Evolutionary conservation across 2,797 vertebrate genomes (phyloP).

Genomic region (Malacoctenus gilli): DNA sequence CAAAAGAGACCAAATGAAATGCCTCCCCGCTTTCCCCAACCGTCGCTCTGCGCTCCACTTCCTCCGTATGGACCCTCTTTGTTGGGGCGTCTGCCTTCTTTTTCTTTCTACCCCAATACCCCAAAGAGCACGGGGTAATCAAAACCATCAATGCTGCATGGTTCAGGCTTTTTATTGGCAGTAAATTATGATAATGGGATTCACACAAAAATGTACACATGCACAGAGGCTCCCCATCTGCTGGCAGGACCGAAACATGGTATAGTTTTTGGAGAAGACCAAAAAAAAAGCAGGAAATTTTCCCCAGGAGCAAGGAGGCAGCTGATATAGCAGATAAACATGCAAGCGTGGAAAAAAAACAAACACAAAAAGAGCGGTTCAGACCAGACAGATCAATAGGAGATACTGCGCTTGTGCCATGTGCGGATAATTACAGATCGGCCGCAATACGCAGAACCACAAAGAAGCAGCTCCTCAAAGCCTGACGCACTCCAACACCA

Average conservation of each 20-base stretch:
- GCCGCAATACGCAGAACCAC: slow-evolving; percentile 58
- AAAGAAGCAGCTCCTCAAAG: slow-evolving; percentile 66
- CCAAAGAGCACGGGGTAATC: slow-evolving; percentile 79
- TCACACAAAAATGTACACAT: slow-evolving; percentile 66
- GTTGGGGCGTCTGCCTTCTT: slow-evolving; percentile 50
- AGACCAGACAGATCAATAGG: slow-evolving; percentile 46
- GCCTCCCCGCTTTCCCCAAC: slow-evolving; percentile 60
- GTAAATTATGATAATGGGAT: slow-evolving; percentile 81
- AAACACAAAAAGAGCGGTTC: slow-evolving; percentile 33
- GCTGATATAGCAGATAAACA: slow-evolving; percentile 65
- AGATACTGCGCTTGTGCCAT: slow-evolving; percentile 68
- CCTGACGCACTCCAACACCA: slow-evolving; percentile 62
- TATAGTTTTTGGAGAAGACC: slow-evolving; percentile 38
- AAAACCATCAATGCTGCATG: slow-evolving; percentile 79
- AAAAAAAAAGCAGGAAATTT: slow-evolving; percentile 41
- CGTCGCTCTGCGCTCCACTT: slow-evolving; percentile 61
- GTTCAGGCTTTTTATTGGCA: slow-evolving; percentile 76
- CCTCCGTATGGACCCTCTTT: slow-evolving; percentile 66
- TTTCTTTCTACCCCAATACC: slow-evolving; percentile 61
- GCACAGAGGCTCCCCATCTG: slow-evolving; percentile 51
- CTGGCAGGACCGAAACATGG: slow-evolving; percentile 26
- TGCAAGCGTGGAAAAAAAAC: slow-evolving; percentile 40
- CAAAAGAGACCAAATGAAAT: slow-evolving; percentile 74
- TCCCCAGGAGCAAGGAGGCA: slow-evolving; percentile 45
- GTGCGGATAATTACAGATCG: slow-evolving; percentile 75